These are phyloP conservation scores for Torymus auratus DNA, from an alignment of 2,888 invertebrate genomes.

Conservation along the genomic window DNA sequence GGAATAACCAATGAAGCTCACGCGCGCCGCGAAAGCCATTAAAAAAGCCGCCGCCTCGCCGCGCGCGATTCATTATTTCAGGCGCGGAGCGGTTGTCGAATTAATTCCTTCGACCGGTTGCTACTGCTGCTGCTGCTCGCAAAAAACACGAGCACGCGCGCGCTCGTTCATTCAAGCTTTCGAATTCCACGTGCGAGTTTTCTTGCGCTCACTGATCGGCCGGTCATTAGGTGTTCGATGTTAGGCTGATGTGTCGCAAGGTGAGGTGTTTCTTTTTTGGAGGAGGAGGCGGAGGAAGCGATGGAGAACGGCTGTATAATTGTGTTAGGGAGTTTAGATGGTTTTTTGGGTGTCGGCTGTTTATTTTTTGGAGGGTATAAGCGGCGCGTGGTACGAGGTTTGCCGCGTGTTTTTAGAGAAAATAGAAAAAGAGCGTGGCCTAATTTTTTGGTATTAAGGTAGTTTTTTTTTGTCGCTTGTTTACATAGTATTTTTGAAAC, in stretches of 20 bases:
- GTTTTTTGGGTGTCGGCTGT: no score
- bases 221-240: conserved; percentile 11
- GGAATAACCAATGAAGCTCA: conserved; percentile 36
- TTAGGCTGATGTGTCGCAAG: no score
- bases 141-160: not conserved
- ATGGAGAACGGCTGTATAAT: conserved; percentile 2
- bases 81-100: not conserved
- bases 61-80: conserved; percentile 40
- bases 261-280: no score
- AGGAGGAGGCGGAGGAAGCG: no score
- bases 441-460: no score
- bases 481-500: no score
- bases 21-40: conserved; percentile 11
- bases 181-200: conserved; percentile 1
- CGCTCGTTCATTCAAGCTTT: conserved; percentile 20
- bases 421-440: no score
- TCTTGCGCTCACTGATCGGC: conserved; percentile 9
- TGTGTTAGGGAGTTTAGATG: not conserved
- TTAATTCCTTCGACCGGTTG: conserved; percentile 18
- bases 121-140: no score
- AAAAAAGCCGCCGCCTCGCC: not conserved
- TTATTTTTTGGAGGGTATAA: no score
- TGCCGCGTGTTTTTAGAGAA: no score
- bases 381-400: no score
- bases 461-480: no score